phyloP scores from a whole-genome alignment of 1,140 invertebrate genomes.

The Bombus difficillimus region DNA sequence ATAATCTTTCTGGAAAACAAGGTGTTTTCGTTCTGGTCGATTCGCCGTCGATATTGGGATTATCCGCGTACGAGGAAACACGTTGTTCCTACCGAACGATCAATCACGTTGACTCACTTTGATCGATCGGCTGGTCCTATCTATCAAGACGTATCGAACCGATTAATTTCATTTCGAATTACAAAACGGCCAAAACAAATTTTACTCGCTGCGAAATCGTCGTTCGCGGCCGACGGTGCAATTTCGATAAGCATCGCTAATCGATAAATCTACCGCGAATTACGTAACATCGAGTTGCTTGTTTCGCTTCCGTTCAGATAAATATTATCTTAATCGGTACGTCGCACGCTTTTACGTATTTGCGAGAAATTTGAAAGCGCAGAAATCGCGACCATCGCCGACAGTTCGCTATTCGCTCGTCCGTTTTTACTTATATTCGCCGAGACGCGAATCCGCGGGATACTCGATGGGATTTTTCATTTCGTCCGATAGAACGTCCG shows the following conservation, averaged over 20 bases:
- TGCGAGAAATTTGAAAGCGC: too few relatives aligned
- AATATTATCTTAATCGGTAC: not conserved
- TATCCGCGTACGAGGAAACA: not conserved
- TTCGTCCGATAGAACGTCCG: too few relatives aligned
- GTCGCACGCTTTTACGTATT: too few relatives aligned
- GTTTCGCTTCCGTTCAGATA: too few relatives aligned
- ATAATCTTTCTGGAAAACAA: not conserved
- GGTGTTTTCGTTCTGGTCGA: too few relatives aligned
- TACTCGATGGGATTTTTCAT: too few relatives aligned
- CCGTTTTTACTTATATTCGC: too few relatives aligned
- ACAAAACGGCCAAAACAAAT: not conserved
- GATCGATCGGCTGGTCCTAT: not conserved
- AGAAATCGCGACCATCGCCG: too few relatives aligned
- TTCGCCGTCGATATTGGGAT: not conserved
- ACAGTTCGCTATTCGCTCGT: too few relatives aligned
- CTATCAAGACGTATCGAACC: fast-evolving
- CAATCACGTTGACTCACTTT: fast-evolving
- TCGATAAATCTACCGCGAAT: fast-evolving
- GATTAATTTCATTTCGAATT: not conserved
- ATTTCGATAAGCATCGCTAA: not conserved
- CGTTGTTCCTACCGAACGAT: too few relatives aligned
- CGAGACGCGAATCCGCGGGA: too few relatives aligned
- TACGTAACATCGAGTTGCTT: not conserved
- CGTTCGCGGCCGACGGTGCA: fast-evolving
- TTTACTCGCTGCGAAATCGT: not conserved